Base-by-base conservation (phyloP, 2,888 invertebrate genomes). In the Melitaea athalia region DNA sequence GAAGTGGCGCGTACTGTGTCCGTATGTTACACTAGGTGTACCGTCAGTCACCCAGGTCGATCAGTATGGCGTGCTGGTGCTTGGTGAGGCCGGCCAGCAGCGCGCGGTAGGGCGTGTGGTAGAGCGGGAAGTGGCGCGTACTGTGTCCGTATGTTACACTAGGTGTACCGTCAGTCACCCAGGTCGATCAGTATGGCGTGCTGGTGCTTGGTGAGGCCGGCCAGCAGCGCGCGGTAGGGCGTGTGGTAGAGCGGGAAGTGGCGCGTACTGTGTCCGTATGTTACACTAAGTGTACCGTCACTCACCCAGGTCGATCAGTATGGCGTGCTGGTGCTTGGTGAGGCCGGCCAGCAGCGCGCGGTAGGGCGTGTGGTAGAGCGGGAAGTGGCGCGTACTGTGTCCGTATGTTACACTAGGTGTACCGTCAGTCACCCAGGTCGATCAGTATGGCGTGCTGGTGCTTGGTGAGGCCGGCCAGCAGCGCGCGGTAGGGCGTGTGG, bases 361-460 rank as follows among this genome's bases (percentile, higher is more conserved):
- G 84, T 98, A 99, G 0, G 97, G 95, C 5, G 95, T 94, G 83
- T 96, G 95, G 84, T 96, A 97, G 78, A 95, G 95, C 0, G 97
- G 97, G 79, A 95, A 96, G 14, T 93, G 93, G 50, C 0, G 93
- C 92, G 77, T 97, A 24, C 24, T 24, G 24, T 24, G 24, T 24
- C 24, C 24, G 24, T 3, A 24, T 24, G 24, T 24, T 24, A 3
- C 24, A 24, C 38, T 38, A 38, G 38, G 0, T 1, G 38, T 24
- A 24, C 24, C 49, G 12, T 10, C n/a, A 5, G 87, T 86, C 80
- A 94, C 97, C 98, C 72, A 99, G 91, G 86, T 99, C 99, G 65
- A 99, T 99, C 57, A 99, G 94, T 77, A 99, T 99, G 0, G 98
- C 98, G 85, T 99, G 99, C 82, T 99, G 99, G 80, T 99, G 98